Evolutionary conservation across 2,888 invertebrate species (phyloP), one percentile per base, ranked within the genome.

Genomic region (Beris morrisii): DNA sequence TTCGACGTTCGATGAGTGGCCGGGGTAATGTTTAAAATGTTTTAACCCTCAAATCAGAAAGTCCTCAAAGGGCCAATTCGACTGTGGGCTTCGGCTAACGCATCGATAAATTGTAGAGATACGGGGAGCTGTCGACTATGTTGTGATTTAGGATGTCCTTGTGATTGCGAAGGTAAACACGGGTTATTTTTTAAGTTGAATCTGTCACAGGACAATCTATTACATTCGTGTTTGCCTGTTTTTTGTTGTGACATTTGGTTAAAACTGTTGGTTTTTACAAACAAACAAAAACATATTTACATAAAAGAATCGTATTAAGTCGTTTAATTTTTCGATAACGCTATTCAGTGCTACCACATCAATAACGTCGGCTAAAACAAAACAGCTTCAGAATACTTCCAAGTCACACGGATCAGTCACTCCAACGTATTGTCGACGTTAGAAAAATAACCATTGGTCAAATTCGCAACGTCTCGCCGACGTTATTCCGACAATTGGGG

Each of bases 1-100:
- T 15, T 5, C 31, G 7, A 22, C n/a, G 4, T 5, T 5, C 13
- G 31, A 5, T 5, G 43, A 12, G 22, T 38, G 15, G 22, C n/a
- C 6, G 43, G 7, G 5, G 7, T 38, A 38, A 56, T 43, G 55
- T 58, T 28, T 46, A 46, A 58, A 58, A 58, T 58, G 58, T 58
- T 58, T 46, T 32, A 28, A 46, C 58, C 58, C 46, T 32, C 15
- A 22, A 58, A 58, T 58, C 58, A 58, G 7, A 58, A 58, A 44
- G 55, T 3, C 38, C 43, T 12, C 55, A 46, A 58, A 58, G 15
- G 38, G 44, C 57, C 22, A 57, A 57, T 57, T 57, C 44, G 12
- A 56, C 32, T n/a, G 30, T 30, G 55, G 15, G 43, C 13, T 54
- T 31, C 9, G 54, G 4, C 38, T 43, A 38, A 56, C 22, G 55